A percentile compares a stretch with the other conserved stretches of the same genome.
These are phyloP conservation scores for Phenganax stokvisi DNA, from an alignment of 92 coral and sea anemone species.

Conservation along the genomic window DNA sequence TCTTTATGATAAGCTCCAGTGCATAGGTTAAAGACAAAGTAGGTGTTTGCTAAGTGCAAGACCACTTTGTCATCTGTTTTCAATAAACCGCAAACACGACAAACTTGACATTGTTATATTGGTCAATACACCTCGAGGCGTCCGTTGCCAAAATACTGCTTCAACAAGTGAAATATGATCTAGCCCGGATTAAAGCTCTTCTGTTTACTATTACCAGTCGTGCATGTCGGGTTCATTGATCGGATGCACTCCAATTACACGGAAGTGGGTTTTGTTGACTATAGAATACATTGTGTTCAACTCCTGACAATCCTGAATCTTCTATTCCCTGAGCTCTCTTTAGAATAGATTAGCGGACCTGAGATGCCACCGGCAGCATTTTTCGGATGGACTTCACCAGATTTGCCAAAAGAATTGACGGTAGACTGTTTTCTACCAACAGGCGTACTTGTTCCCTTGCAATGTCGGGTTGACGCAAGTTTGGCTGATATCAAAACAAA, in stretches of 20 bases:
- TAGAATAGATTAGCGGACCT: background rate
- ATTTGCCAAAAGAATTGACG: slow-evolving; percentile 7
- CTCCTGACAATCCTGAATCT: background rate
- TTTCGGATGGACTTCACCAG: slow-evolving; percentile 30
- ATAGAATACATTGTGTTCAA: background rate
- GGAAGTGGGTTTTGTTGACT: background rate
- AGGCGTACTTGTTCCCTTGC: slow-evolving; percentile 82
- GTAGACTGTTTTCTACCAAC: slow-evolving; percentile 91
- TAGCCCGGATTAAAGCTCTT: background rate
- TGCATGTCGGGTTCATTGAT: background rate
- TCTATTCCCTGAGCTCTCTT: background rate
- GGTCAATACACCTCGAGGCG: background rate
- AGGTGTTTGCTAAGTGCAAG: background rate
- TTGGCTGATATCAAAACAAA: slow-evolving; percentile 68
- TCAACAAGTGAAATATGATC: slow-evolving; percentile 2
- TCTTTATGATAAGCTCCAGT: too few species aligned
- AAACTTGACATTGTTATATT: background rate
- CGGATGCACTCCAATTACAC: slow-evolving; percentile 1
- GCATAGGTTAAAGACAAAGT: background rate
- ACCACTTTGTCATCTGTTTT: background rate
- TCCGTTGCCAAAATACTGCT: background rate
- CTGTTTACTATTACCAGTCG: background rate
- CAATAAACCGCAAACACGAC: background rate
- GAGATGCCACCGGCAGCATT: slow-evolving; percentile 24
- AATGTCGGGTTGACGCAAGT: slow-evolving; percentile 65